A percentile compares a stretch with the other conserved stretches of the same genome.
These are phyloP conservation scores for Spheniscus mendiculus DNA, from an alignment of 2,113 vertebrate genomes.

Conservation along the genomic window DNA sequence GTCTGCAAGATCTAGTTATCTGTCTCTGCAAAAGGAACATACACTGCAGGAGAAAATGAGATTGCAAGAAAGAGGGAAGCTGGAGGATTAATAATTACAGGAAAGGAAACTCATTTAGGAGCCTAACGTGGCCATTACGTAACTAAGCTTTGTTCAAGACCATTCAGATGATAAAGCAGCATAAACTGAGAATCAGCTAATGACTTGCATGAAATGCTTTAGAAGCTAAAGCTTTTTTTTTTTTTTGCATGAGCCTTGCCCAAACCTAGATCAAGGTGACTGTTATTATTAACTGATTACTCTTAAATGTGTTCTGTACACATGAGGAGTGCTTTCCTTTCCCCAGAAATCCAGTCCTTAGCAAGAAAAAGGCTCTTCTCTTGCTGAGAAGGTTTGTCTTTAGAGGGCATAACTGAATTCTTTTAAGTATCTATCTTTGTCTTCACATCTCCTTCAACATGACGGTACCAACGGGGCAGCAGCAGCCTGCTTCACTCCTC, in stretches of 20 bases:
- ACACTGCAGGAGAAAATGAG: slow-evolving; percentile 41
- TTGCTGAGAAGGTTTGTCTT: neutral
- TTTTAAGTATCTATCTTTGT: neutral
- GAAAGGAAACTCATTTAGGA: slow-evolving; percentile 43
- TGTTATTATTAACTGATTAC: neutral
- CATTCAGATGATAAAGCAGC: neutral
- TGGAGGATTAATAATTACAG: slow-evolving; percentile 30
- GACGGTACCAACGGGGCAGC: rapidly evolving
- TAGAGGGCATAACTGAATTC: neutral
- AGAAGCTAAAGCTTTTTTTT: neutral
- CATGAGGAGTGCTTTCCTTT: neutral
- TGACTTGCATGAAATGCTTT: neutral
- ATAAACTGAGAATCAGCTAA: neutral
- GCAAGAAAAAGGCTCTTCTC: neutral
- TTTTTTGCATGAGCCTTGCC: neutral
- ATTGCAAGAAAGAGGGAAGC: slow-evolving; percentile 30
- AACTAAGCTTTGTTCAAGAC: neutral
- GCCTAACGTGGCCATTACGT: neutral
- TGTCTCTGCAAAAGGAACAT: neutral
- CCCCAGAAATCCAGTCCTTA: neutral
- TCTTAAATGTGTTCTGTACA: neutral
- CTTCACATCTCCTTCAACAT: neutral
- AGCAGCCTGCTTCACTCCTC: neutral
- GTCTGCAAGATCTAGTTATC: slow-evolving; percentile 38
- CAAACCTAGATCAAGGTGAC: neutral